Percentiles rank a stretch among this genome's conserved stretches.
Conservation (phyloP, 1,140 invertebrate species). For the Caenorhabditis briggsae region DNA sequence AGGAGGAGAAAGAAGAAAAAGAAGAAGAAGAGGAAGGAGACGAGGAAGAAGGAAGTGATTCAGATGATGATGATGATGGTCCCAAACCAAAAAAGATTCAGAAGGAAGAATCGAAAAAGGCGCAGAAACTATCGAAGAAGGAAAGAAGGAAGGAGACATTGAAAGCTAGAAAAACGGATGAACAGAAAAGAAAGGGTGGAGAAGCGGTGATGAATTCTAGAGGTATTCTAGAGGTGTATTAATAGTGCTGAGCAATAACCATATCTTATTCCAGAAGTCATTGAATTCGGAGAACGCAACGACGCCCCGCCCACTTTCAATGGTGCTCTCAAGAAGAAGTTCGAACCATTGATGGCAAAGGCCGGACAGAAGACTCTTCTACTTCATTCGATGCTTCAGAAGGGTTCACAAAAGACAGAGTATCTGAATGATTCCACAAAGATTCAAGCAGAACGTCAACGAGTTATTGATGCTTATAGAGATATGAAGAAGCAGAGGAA, state of each 20-base stretch:
- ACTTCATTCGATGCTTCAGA: slow-evolving; percentile 47
- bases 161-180: slow-evolving; percentile 30
- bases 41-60: not conserved
- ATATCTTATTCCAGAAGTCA: slow-evolving; percentile 49
- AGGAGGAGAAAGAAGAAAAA: not conserved
- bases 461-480: slow-evolving; percentile 57
- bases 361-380: slow-evolving; percentile 49
- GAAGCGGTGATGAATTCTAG: slow-evolving; percentile 31
- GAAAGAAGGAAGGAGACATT: slow-evolving; percentile 27
- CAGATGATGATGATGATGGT: slow-evolving; percentile 9
- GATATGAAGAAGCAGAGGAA: slow-evolving; percentile 45
- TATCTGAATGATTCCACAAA: slow-evolving; percentile 1
- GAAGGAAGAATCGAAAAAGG: not conserved
- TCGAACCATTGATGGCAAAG: slow-evolving; percentile 56
- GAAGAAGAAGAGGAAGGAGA: not conserved
- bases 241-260: not conserved
- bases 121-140: not conserved
- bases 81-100: not conserved
- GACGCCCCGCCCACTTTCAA: slow-evolving; percentile 54
- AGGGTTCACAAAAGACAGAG: slow-evolving; percentile 14
- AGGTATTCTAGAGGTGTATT: not conserved
- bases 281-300: slow-evolving; percentile 59
- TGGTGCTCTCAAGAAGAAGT: slow-evolving; percentile 45
- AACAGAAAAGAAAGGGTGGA: slow-evolving; percentile 5
- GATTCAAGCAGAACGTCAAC: slow-evolving; percentile 47